Percentiles rank a stretch among this genome's conserved stretches.
These are phyloP conservation scores for Leptarthrus brevirostris DNA, from an alignment of 2,888 invertebrate species.

Conservation along the genomic window DNA sequence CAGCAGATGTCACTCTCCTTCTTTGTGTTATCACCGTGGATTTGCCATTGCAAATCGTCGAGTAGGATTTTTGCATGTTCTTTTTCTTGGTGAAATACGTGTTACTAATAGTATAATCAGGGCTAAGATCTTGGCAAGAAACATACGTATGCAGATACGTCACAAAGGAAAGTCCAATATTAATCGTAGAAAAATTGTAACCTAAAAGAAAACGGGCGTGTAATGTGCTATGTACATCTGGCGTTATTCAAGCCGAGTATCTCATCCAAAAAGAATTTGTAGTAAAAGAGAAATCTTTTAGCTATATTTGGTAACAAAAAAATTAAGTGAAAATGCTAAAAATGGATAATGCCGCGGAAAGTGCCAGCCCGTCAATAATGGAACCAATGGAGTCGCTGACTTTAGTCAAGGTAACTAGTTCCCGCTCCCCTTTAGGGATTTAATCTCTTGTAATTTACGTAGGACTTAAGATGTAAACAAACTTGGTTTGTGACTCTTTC, in stretches of 20 bases:
- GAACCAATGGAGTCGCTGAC: slow-evolving; percentile 60
- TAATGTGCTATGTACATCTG: slow-evolving; percentile 24
- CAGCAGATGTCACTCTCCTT: neutral
- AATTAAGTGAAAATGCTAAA: slow-evolving; percentile 31
- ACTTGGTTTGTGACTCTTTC: neutral
- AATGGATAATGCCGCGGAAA: slow-evolving; percentile 9
- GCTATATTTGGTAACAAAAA: neutral
- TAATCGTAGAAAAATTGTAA: neutral
- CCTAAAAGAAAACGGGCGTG: slow-evolving; percentile 13
- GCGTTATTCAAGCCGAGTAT: neutral
- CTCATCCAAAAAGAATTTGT: neutral
- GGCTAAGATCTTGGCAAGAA: too few relatives aligned
- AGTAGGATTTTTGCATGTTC: neutral
- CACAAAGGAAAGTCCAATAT: too few relatives aligned
- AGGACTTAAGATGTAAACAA: neutral
- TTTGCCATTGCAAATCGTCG: neutral
- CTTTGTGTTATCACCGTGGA: neutral
- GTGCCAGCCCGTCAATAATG: slow-evolving; percentile 60
- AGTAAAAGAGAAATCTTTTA: neutral
- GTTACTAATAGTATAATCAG: too few relatives aligned
- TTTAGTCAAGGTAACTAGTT: slow-evolving; percentile 60
- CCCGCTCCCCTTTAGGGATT: neutral
- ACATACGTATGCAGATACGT: too few relatives aligned
- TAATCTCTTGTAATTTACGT: neutral
- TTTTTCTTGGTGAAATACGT: too few relatives aligned